Evolutionary conservation across 2,113 vertebrate species (phyloP), one percentile per base, ranked within the genome.

Genomic region (Cyanoderma ruficeps): DNA sequence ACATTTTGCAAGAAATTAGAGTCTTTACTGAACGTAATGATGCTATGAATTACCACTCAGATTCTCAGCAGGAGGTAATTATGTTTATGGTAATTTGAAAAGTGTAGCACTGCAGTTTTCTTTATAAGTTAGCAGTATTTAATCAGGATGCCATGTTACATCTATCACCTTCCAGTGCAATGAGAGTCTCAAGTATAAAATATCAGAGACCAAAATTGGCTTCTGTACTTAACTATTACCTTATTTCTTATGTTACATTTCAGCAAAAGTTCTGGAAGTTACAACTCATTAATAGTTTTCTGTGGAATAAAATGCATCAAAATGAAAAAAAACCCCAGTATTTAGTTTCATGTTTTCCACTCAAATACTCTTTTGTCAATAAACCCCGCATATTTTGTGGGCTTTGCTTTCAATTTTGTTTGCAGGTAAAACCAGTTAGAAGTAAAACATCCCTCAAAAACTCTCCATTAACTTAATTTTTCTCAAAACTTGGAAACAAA

Each of bases 21-120:
- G 80, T 96, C 78, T 93, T 97, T 97, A 95, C 81, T 79, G 89
- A 90, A 94, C 93, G 64, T 84, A 95, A 97, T 93, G 85, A 89
- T 77, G 49, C 55, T 80, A 68, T 94, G 89, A 90, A 75, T 93
- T 92, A 96, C 69, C 83, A 79, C 42, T 91, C 31, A 88, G 57
- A 91, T 94, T 94, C 72, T 95, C 72, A 95, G 82, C 30, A 85
- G 83, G 64, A 96, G 52, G 50, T 95, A 95, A 97, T 97, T 96
- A 83, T 69, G 23, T 96, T 76, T 79, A 74, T 93, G 71, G 81
- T 92, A 87, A 44, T 79, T 77, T 83, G 81, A 63, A 92, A 96
- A 93, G 85, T 87, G 80, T 85, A 91, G 85, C 68, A 86, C 78
- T 70, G 55, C 11, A 15, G 52, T 69, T 96, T 96, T 85, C 49